Percentiles rank a stretch among this genome's conserved stretches.
Evolutionary conservation across 1,140 invertebrate genomes (phyloP).

Genomic region (Sitodiplosis mosellana): DNA sequence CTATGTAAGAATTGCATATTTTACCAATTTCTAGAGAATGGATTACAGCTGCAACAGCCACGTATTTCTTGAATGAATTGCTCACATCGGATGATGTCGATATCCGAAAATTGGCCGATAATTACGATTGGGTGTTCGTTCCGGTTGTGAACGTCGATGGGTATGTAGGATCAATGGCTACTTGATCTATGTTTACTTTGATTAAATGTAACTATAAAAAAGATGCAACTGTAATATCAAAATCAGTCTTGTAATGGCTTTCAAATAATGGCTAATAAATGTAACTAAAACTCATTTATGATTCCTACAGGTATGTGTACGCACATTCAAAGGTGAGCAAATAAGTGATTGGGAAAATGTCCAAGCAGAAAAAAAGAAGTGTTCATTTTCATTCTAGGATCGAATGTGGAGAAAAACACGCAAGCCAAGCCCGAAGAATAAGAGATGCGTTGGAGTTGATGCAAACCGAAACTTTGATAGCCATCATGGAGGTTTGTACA

Average conservation of each 20-base stretch:
- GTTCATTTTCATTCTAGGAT: constrained; percentile 7
- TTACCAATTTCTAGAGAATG: constrained; percentile 49
- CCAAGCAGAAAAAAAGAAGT: background rate
- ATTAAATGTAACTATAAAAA: too few relatives aligned
- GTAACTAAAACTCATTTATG: too few relatives aligned
- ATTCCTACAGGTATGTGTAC: constrained; percentile 66
- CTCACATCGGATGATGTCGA: constrained; percentile 27
- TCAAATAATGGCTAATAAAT: too few relatives aligned
- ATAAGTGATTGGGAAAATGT: background rate
- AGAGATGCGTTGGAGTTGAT: constrained; percentile 41
- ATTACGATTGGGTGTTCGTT: constrained; percentile 54
- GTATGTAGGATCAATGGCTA: too few relatives aligned
- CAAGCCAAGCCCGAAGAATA: constrained; percentile 19
- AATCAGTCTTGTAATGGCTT: too few relatives aligned
- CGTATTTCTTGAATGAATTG: constrained; percentile 38
- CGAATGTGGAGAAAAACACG: constrained; percentile 50
- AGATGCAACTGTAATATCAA: too few relatives aligned
- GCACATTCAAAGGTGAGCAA: constrained; percentile 22
- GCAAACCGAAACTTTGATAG: constrained; percentile 50
- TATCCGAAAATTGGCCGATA: constrained; percentile 27
- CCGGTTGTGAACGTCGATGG: constrained; percentile 54
- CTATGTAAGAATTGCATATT: too few relatives aligned
- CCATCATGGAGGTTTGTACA: constrained; percentile 35
- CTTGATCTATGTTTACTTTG: too few relatives aligned
- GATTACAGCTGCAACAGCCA: constrained; percentile 40